Evolutionary conservation across 1,140 invertebrate genomes (phyloP).

Genomic region (Nautilus pompilius): DNA sequence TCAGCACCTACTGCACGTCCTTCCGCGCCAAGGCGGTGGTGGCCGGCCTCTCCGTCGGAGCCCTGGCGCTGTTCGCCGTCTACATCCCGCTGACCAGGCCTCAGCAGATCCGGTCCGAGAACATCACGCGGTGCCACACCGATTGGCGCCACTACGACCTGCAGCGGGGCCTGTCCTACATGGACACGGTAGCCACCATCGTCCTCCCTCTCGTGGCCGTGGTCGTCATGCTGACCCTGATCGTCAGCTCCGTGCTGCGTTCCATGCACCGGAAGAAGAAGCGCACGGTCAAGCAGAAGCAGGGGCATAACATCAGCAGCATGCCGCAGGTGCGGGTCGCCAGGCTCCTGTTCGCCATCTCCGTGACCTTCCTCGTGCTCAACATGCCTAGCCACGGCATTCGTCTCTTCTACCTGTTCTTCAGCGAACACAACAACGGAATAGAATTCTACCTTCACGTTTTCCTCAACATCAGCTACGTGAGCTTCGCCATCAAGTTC

Average conservation of each 20-base stretch:
- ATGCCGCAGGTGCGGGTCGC: slow-evolving; percentile 29
- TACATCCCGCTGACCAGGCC: slow-evolving; percentile 16
- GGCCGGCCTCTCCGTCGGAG: slow-evolving; percentile 56
- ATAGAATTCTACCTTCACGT: slow-evolving; percentile 17
- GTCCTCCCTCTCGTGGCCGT: slow-evolving; percentile 23
- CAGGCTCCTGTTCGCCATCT: slow-evolving; percentile 33
- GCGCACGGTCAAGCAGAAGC: slow-evolving; percentile 5
- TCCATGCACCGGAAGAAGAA: slow-evolving; percentile 8
- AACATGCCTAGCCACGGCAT: slow-evolving; percentile 28
- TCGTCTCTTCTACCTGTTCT: slow-evolving; percentile 19
- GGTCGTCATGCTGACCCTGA: slow-evolving; percentile 23
- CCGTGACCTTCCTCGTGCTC: slow-evolving; percentile 24
- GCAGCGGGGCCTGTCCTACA: slow-evolving; percentile 17
- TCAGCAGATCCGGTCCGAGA: neutral
- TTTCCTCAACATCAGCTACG: slow-evolving; percentile 23
- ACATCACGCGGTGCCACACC: slow-evolving; percentile 6
- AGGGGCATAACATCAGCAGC: slow-evolving; percentile 2
- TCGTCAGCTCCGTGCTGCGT: slow-evolving; percentile 19
- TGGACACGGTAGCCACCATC: slow-evolving; percentile 26
- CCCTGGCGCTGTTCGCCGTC: slow-evolving; percentile 60
- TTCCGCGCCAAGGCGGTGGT: slow-evolving; percentile 68
- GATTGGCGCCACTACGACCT: slow-evolving; percentile 6
- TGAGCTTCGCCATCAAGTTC: slow-evolving; percentile 27
- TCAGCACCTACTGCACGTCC: slow-evolving; percentile 71
- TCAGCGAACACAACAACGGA: neutral